Base-by-base conservation (phyloP, 2,113 vertebrate genomes). In the Phrynosoma blainvillii region DNA sequence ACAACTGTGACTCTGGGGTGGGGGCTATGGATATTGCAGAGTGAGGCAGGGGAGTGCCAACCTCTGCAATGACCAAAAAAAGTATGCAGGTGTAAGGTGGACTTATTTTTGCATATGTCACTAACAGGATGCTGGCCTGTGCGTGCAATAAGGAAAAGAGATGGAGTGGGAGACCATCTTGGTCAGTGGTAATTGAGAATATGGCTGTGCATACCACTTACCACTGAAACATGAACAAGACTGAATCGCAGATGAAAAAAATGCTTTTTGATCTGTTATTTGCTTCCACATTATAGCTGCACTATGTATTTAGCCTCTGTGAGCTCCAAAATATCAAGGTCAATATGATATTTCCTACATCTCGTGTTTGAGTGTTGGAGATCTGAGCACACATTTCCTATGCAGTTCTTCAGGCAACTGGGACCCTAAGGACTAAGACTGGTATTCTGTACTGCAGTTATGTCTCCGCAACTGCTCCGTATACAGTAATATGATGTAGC, bases 91-190 rank as follows among this genome's bases (percentile, higher is more conserved):
- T 20, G 21, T 70, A 27, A 25, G 6, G 68, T 70, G 68, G 56
- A 59, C 56, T 59, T 59, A 59, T 70, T 18, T 25, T 10, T 20
- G 9, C 65, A 70, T 25, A 27, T 27, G 21, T 59, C 68, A 70
- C 68, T 27, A 27, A 70, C 11, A 27, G 25, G 25, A 52, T 4
- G 42, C 2, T 36, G 27, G 18, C 56, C 40, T 32, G 21, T 40
- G 40, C 52, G 14, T 36, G 5, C 9, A 0, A 0, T 32, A 80
- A 71, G 8, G 25, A 36, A n/a, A 4, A 73, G 3, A 73, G 52
- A 30, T 56, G 16, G n/a, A 47, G 6, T 2, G 42, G 16, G 12
- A 65, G 4, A 25, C 5, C 30, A 5, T 30, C 25, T 9, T 16
- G 25, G n/a, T 23, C 2, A 1, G 81, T 6, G 42, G 25, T 10